Conservation (phyloP, 1,140 invertebrate genomes). For the Diplogasteroides magnus region DNA sequence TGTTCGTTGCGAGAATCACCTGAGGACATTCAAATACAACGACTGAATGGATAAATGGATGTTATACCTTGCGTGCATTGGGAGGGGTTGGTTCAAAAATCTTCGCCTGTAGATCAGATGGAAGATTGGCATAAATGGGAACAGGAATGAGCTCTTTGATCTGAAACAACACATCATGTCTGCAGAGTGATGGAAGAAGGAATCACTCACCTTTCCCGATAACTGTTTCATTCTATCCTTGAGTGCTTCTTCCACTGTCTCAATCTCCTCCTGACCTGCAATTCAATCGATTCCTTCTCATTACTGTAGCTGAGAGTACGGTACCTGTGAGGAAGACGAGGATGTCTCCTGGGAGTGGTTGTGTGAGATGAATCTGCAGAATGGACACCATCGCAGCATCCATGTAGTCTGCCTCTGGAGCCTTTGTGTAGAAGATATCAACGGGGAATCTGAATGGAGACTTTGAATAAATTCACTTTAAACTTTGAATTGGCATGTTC, state of each 20-base stretch:
- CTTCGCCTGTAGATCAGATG: constrained; percentile 96
- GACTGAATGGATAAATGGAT: constrained; percentile 2
- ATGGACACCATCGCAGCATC: constrained; percentile 93
- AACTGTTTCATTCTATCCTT: constrained; percentile 58
- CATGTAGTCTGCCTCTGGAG: constrained; percentile 95
- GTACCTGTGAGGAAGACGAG: constrained; percentile 92
- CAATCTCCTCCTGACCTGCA: constrained; percentile 56
- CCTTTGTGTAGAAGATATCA: constrained; percentile 97
- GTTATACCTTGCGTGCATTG: constrained; percentile 80
- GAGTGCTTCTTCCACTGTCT: constrained; percentile 46
- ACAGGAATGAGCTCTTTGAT: constrained; percentile 85
- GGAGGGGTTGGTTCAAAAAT: constrained; percentile 93
- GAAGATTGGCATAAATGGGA: constrained; percentile 95
- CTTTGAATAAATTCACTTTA: too few relatives aligned
- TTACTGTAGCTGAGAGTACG: background rate
- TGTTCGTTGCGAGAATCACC: constrained; percentile 94
- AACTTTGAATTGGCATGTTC: too few relatives aligned
- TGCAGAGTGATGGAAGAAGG: too few relatives aligned
- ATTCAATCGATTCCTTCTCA: constrained; percentile 90
- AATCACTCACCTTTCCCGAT: constrained; percentile 67
- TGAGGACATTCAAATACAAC: constrained; percentile 57
- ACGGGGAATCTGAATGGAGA: constrained; percentile 64
- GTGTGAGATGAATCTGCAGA: constrained; percentile 88
- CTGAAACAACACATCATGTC: too few relatives aligned
- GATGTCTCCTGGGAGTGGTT: constrained; percentile 88